Conservation (phyloP, 1,140 invertebrate genomes). For the Apocrypta bakeri region DNA sequence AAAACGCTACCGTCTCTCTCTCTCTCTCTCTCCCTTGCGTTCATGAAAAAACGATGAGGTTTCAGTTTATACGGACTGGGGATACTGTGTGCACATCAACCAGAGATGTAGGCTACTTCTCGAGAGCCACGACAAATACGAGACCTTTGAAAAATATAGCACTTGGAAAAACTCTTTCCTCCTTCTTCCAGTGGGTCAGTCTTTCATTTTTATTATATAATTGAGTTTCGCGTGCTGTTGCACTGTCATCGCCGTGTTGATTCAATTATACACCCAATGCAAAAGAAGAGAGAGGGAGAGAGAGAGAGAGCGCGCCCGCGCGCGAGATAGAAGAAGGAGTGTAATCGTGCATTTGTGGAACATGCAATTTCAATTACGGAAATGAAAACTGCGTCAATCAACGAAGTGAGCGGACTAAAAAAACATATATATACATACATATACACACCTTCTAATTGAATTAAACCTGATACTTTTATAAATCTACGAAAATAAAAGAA, state of each 20-base stretch:
- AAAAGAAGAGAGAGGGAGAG: neutral
- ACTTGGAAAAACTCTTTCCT: neutral
- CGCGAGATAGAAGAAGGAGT: neutral
- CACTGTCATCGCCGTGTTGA: neutral
- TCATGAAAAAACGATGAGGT: slow-evolving; percentile 11
- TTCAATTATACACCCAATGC: neutral
- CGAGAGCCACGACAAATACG: neutral
- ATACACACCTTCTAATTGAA: neutral
- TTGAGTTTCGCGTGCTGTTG: neutral
- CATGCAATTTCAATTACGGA: neutral
- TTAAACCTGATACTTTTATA: neutral
- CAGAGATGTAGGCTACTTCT: neutral
- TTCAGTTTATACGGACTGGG: neutral
- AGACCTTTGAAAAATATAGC: neutral
- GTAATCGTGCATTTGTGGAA: neutral
- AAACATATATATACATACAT: no score
- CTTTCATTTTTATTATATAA: neutral
- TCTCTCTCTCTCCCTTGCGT: neutral
- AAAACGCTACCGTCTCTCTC: neutral
- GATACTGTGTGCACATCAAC: neutral
- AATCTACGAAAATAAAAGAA: no score
- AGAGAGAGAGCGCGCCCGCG: neutral
- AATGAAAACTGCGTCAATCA: neutral
- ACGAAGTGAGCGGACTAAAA: neutral
- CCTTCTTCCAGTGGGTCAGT: neutral